Evolutionary conservation across 23 tunicate genomes (phyloP), one percentile per base, ranked within the genome.

Genomic region (Oikopleura vanhoeffeni): DNA sequence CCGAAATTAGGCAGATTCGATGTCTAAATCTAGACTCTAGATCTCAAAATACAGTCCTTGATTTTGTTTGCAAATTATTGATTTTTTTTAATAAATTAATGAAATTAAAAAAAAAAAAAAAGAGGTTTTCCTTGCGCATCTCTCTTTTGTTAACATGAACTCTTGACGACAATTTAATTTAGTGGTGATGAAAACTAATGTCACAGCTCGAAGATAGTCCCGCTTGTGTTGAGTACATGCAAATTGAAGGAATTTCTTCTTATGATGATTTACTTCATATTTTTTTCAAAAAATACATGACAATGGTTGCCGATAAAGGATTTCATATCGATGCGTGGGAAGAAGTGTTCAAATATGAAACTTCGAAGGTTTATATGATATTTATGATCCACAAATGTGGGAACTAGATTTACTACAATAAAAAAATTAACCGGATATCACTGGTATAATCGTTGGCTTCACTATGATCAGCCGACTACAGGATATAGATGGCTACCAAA

Each of bases 251-350:
- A 13, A 3, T 24, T 2, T 33, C 3, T 4, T 49, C 18, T 49
- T 8, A 49, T 8, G 4, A 71, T 28, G 79, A 71, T 71, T 24
- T 13, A 2, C 35, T 71, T 30, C 79, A 71, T 30, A 32, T 18
- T 13, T 71, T 71, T 71, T 71, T 71, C 35, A 18, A 13, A 71
- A 71, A 71, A 71, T 71, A 71, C 32, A 38, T 71, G 79, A 71
- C 27, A 71, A 71, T 71, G 79, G 79, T 71, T 28, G 79, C 34
- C 3, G 79, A 71, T 18, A 30, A 18, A 13, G 79, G 79, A 71
- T 71, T 71, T 71, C 79, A 71, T 71, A 38, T 71, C 2, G 34
- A 71, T 38, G 79, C 36, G 35, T 71, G 79, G 79, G 79, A 71
- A 71, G 79, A 71, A 71, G 79, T 71, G 4, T 71, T 33, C 36